Conservation (phyloP, 2,113 vertebrate genomes). For the Nothoprocta pentlandii region DNA sequence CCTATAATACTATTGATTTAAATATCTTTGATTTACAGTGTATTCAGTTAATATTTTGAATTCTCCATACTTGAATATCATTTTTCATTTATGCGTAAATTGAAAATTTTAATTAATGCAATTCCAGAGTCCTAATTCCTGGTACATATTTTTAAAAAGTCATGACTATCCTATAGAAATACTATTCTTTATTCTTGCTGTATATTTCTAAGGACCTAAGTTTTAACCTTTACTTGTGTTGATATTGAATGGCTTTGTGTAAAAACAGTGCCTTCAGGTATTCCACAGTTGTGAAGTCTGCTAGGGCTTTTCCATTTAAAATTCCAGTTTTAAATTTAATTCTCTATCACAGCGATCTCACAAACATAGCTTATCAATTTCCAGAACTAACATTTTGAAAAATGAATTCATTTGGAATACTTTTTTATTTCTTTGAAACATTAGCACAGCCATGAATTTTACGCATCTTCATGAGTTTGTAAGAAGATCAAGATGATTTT, state of each 20-base stretch:
- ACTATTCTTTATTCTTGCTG: neutral
- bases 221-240: neutral
- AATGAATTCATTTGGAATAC: neutral
- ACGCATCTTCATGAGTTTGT: slow-evolving; percentile 67
- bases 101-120: neutral
- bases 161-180: neutral
- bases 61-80: neutral
- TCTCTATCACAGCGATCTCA: neutral
- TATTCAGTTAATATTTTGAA: neutral
- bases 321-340: neutral
- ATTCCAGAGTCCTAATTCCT: neutral
- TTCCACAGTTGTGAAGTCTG: neutral
- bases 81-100: neutral
- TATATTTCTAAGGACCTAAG: neutral
- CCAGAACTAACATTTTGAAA: neutral
- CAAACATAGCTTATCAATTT: neutral
- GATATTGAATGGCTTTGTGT: neutral
- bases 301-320: neutral
- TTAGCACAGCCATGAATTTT: slow-evolving; percentile 67
- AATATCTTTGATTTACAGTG: neutral
- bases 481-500: slow-evolving; percentile 7
- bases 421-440: neutral
- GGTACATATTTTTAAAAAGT: neutral
- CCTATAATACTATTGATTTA: neutral
- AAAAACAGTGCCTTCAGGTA: neutral